phyloP scores from a whole-genome alignment of 2,797 vertebrate genomes.

The Sebastes miniatus region DNA sequence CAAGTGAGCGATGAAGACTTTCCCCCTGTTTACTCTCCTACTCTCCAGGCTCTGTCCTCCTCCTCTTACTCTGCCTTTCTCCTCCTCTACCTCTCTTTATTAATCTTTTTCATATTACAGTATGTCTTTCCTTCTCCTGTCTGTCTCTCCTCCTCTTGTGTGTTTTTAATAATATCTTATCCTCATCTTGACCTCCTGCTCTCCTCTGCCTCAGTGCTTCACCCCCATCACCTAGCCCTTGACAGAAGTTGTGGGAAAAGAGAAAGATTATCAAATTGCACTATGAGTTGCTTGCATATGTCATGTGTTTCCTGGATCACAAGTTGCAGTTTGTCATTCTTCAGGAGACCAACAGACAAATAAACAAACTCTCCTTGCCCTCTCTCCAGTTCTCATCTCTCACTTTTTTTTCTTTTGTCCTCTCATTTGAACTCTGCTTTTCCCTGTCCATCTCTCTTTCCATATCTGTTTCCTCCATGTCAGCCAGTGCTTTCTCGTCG shows the following conservation, averaged over 20 bases:
- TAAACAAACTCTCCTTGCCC: conserved; percentile 9
- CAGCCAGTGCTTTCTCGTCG: background rate
- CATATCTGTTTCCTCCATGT: background rate
- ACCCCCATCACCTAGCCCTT: background rate
- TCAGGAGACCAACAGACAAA: conserved; percentile 7
- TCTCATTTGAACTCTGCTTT: conserved; percentile 1
- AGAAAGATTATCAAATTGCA: background rate
- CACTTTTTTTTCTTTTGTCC: background rate
- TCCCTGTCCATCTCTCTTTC: background rate
- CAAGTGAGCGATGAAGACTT: conserved; percentile 11
- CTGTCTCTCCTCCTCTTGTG: background rate
- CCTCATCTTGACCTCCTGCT: background rate
- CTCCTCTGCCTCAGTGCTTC: background rate
- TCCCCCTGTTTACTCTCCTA: background rate
- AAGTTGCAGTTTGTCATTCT: conserved; percentile 16
- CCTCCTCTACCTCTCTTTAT: background rate
- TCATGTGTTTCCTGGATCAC: conserved; percentile 20
- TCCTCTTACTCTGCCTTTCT: background rate
- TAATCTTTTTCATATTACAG: background rate
- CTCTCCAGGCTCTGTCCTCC: background rate
- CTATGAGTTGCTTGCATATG: conserved; percentile 23
- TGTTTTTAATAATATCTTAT: background rate
- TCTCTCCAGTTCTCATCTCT: background rate
- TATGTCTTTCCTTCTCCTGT: background rate
- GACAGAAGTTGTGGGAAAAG: conserved; percentile 1